Evolutionary conservation across 2,797 vertebrate genomes (phyloP), one percentile per base, ranked within the genome.

Genomic region (Tragelaphus eurycerus): DNA sequence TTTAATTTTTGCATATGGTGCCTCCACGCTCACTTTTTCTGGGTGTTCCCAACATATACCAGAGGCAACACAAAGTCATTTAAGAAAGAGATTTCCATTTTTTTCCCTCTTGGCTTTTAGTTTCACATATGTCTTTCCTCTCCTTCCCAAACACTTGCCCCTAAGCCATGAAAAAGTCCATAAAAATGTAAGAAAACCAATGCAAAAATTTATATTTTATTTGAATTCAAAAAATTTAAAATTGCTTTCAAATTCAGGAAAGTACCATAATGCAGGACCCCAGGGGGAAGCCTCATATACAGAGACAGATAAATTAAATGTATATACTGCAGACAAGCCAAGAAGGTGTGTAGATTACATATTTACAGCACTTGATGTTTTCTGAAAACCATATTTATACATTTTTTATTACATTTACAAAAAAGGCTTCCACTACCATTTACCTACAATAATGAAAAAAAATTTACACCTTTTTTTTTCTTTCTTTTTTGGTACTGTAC

Each of bases 251-350:
- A 99, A 99, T 99, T 99, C 99, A 99, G 99, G 99, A 99, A 99
- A 99, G 99, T 99, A 99, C 99, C 99, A 99, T 97, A 98, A 96
- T 99, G 99, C 99, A 99, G 99, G 99, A 99, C 99, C 99, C 99
- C 99, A 99, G 93, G 99, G 99, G 99, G 99, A 99, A 99, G 99
- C 99, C 99, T 99, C 99, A 99, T 99, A 99, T 99, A 99, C 99
- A 99, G 99, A 99, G 99, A 99, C 99, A 99, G 99, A 99, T 99
- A 99, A 99, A 99, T 99, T 99, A 99, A 99, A 98, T 99, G 99
- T 99, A 99, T 99, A 99, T 99, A 99, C 99, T 99, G 99, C 99
- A 99, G 99, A 99, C 99, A 99, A 99, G 99, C 99, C 99, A 98
- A 99, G 99, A 99, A 99, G 99, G 99, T 99, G 99, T 99, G 97